These are phyloP conservation scores for Colossoma macropomum DNA, from an alignment of 2,113 vertebrate genomes.

Conservation along the genomic window DNA sequence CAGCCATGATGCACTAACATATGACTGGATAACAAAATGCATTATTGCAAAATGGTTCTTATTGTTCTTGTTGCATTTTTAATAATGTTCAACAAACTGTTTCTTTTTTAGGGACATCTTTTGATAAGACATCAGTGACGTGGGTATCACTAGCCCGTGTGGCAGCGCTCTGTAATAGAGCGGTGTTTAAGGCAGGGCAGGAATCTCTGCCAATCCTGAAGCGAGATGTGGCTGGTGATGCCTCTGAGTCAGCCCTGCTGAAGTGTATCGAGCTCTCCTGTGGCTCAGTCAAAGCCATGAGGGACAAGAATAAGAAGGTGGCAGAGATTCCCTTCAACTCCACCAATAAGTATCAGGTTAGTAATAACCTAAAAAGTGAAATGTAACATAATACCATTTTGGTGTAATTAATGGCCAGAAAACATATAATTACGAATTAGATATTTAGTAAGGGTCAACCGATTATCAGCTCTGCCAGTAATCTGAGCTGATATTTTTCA, in stretches of 20 bases:
- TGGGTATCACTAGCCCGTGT: slow-evolving; percentile 88
- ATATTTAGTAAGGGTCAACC: no score
- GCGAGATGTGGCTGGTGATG: slow-evolving; percentile 85
- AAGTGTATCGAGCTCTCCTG: slow-evolving; percentile 92
- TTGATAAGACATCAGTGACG: slow-evolving; percentile 88
- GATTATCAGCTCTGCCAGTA: no score
- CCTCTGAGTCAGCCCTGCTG: slow-evolving; percentile 88
- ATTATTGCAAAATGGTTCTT: no score
- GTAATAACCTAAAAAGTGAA: neutral
- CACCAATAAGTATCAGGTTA: slow-evolving; percentile 83
- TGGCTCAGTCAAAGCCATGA: slow-evolving; percentile 83
- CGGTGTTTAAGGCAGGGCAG: slow-evolving; percentile 89
- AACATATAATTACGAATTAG: no score
- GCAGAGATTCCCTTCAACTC: slow-evolving; percentile 92
- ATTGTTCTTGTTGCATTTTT: neutral
- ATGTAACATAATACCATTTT: no score
- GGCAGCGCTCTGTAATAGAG: slow-evolving; percentile 88
- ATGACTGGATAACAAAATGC: no score
- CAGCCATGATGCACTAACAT: neutral
- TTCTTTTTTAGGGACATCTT: slow-evolving; percentile 80
- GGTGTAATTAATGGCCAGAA: no score
- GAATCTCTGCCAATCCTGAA: slow-evolving; percentile 89
- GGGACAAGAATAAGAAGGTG: slow-evolving; percentile 91
- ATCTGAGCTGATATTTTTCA: no score
- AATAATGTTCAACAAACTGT: neutral